phyloP scores from a whole-genome alignment of 2,797 vertebrate genomes.

The Melanotaenia trifasciata region DNA sequence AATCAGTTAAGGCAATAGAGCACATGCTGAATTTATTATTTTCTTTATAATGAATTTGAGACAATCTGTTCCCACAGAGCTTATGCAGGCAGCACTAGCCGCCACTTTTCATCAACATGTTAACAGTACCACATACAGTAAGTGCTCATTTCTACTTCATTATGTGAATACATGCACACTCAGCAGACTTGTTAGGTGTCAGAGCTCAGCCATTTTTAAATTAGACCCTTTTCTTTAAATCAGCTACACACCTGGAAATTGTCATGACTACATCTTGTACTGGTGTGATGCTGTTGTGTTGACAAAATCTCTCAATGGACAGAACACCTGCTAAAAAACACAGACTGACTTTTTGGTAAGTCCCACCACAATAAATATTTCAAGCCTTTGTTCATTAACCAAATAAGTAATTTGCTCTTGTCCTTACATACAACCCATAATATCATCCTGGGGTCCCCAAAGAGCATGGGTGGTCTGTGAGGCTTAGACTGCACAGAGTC shows the following conservation, averaged over 20 bases:
- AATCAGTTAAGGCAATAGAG: conserved; percentile 62
- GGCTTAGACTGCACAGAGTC: background rate
- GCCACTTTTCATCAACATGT: background rate
- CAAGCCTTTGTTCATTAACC: background rate
- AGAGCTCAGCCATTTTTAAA: background rate
- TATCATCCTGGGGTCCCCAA: background rate
- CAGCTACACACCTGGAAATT: background rate
- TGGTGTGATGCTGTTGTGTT: background rate
- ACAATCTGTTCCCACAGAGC: conserved; percentile 14
- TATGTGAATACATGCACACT: background rate
- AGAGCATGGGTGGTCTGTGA: background rate
- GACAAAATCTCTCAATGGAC: background rate
- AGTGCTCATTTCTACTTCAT: background rate
- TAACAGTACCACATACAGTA: background rate
- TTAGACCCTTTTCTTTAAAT: background rate
- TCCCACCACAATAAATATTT: background rate
- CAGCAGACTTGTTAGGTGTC: background rate
- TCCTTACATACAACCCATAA: background rate
- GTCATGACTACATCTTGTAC: background rate
- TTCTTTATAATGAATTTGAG: conserved; percentile 42
- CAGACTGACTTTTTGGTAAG: background rate
- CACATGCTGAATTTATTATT: conserved; percentile 46
- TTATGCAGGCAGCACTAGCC: background rate
- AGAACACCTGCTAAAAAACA: background rate
- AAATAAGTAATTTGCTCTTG: background rate